Evolutionary conservation across 2,888 invertebrate species (phyloP).

Genomic region (Synanthedon vespiformis): DNA sequence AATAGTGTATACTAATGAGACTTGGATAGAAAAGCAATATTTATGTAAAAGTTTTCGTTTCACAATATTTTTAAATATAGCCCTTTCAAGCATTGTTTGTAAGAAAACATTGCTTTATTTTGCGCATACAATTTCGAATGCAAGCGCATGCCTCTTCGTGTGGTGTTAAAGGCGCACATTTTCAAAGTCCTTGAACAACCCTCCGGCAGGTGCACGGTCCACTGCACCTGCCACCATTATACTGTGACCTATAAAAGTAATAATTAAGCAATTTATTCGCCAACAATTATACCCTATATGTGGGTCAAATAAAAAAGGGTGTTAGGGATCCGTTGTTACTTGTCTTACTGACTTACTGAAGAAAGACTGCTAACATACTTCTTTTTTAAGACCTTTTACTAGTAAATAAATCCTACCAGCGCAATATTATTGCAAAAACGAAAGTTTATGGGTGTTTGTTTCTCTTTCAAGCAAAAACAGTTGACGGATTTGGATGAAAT

Average conservation of each 20-base stretch:
- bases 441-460: too few species aligned
- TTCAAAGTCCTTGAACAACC: conserved; percentile 51
- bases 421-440: too few species aligned
- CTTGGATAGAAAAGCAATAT: too few species aligned
- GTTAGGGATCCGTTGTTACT: background rate
- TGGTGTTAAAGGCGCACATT: background rate
- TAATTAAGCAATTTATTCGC: conserved; percentile 62
- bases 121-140: background rate
- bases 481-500: too few species aligned
- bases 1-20: too few species aligned
- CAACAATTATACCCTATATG: conserved; percentile 55
- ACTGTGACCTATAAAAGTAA: conserved; percentile 66
- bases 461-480: too few species aligned
- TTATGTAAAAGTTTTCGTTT: too few species aligned
- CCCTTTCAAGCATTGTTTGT: too few species aligned
- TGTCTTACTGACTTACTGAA: background rate
- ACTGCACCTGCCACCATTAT: conserved; percentile 57
- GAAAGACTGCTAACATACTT: background rate
- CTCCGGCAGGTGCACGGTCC: conserved; percentile 47
- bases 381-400: background rate
- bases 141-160: background rate
- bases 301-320: conserved; percentile 57
- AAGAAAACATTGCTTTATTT: background rate
- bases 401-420: background rate
- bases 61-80: too few species aligned